Base-by-base conservation (phyloP, 1,140 invertebrate species). In the Microplitis demolitor region DNA sequence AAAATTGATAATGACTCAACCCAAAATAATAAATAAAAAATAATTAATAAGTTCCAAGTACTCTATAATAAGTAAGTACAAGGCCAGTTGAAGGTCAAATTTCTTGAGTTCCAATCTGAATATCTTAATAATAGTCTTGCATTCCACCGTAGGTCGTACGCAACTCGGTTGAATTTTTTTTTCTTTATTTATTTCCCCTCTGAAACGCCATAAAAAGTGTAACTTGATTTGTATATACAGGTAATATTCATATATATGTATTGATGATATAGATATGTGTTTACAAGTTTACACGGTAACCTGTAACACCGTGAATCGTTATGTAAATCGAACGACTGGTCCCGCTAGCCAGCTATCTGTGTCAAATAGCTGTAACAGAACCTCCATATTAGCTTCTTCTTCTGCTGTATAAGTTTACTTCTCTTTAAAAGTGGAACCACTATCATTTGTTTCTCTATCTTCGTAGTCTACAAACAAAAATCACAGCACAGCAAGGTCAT, bases 321-420 rank as follows among this genome's bases (percentile, higher is more conserved):
- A 79, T 80, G 78, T 80, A 79, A 80, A 79, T 79, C 74, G 73
- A 71, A 72, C 70, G 56, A 75, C 61, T 35, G 69, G 74, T 80
- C 76, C 80, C 80, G 80, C 80, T 81, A 81, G 35, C 64, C 72
- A 58, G 73, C 76, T 77, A 79, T 81, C 80, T 82, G 79, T 82
- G 80, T 80, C 80, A 56, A 82, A 79, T 82, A 82, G 80, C 80
- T 82, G 80, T 82, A 82, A 74, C 74, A 71, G n/a, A 60, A 53
- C 62, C 50, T 51, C 70, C 72, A 13, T 51, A 51, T 64, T 34
- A 13, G 62, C 14, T 58, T 5, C 39, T 33, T 13, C 4, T 37
- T 16, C 31, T n/a, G 11, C 34, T 45, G 8, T 31, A 53, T 24
- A 69, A 64, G 4, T 31, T 66, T 68, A 63, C 31, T 54, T 45